These are phyloP conservation scores for Limnephilus rhombicus DNA, from an alignment of 2,888 invertebrate genomes.

Conservation along the genomic window DNA sequence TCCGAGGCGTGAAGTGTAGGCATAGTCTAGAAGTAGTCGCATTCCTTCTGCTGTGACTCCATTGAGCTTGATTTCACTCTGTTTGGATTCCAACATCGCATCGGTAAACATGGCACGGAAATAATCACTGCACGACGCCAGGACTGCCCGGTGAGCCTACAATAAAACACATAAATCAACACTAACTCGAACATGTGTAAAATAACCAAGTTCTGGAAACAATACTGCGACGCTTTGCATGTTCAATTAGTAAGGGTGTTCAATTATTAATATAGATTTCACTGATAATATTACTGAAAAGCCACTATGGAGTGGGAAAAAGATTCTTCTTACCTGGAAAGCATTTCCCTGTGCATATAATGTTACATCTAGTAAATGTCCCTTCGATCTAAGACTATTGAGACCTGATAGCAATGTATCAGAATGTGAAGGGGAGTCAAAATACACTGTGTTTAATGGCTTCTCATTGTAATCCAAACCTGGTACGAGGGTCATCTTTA, in stretches of 20 bases:
- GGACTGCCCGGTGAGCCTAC: constrained; percentile 83
- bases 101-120: constrained; percentile 88
- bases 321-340: constrained; percentile 74
- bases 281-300: not conserved
- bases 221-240: not conserved
- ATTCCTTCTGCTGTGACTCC: constrained; percentile 83
- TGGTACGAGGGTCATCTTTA: constrained; percentile 70
- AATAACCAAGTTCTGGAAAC: not conserved
- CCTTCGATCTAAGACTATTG: constrained; percentile 79
- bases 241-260: not conserved
- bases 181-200: not conserved
- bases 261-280: not conserved
- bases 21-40: constrained; percentile 81
- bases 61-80: constrained; percentile 81
- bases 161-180: constrained; percentile 61
- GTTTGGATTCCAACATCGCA: constrained; percentile 82
- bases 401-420: constrained; percentile 79
- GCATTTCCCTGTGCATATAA: constrained; percentile 81
- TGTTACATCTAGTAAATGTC: constrained; percentile 82
- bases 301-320: not conserved
- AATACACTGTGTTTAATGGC: constrained; percentile 73
- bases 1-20: constrained; percentile 82
- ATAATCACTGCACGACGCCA: constrained; percentile 86
- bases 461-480: constrained; percentile 71
- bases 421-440: constrained; percentile 79